Evolutionary conservation across 2,113 vertebrate species (phyloP).

Genomic region (Brachirus orientalis): DNA sequence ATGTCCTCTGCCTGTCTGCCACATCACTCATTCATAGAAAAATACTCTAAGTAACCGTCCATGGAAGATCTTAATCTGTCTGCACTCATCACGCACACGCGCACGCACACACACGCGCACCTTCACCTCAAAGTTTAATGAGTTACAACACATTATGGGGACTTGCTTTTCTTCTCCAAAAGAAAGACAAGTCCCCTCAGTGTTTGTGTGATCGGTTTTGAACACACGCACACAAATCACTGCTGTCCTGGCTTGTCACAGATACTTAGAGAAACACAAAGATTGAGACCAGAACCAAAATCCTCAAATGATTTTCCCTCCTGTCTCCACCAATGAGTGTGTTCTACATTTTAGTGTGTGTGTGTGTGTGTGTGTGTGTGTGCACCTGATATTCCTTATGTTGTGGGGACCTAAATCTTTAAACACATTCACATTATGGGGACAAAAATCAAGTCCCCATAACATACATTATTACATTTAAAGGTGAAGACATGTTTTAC

Average conservation of each 20-base stretch:
- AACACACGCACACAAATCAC: conserved; percentile 39
- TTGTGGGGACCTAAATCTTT: too few species aligned
- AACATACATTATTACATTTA: too few species aligned
- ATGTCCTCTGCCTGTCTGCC: conserved; percentile 45
- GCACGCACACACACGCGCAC: conserved; percentile 23
- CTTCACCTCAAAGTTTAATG: not conserved
- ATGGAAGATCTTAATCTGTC: conserved; percentile 49
- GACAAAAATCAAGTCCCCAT: too few species aligned
- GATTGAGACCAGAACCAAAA: conserved; percentile 61
- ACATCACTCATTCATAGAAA: conserved; percentile 51
- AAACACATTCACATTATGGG: too few species aligned
- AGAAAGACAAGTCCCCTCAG: not conserved
- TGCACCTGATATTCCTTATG: too few species aligned
- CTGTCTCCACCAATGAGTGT: conserved; percentile 52
- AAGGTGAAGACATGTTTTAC: too few species aligned
- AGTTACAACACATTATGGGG: not conserved
- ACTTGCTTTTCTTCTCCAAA: not conserved
- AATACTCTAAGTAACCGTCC: conserved; percentile 35
- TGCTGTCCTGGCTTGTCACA: conserved; percentile 69
- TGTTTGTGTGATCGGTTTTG: not conserved
- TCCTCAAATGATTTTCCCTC: conserved; percentile 70
- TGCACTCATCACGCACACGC: conserved; percentile 19
- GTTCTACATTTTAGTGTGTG: not conserved
- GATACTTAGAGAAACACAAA: conserved; percentile 80
- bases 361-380: conserved; percentile 28